A percentile compares a stretch with the other conserved stretches of the same genome.
Evolutionary conservation across 2,888 invertebrate genomes (phyloP).

Genomic region (Eupithecia centaureata): DNA sequence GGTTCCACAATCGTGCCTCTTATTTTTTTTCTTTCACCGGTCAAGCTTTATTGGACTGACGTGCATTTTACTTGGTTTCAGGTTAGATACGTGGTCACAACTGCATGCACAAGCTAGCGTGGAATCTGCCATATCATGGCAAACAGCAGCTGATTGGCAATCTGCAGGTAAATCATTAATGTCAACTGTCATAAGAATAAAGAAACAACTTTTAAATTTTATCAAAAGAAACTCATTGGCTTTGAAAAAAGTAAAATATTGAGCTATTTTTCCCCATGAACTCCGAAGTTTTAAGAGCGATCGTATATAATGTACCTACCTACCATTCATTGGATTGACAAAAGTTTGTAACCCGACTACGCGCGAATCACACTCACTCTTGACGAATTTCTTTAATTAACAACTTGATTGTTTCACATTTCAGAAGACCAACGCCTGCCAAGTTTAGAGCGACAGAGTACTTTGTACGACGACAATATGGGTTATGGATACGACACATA

Average conservation of each 20-base stretch:
- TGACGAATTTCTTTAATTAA: not conserved
- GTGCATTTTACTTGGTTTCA: constrained; percentile 49
- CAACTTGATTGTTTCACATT: constrained; percentile 33
- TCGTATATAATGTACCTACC: no score
- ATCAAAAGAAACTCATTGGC: no score
- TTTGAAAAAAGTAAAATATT: no score
- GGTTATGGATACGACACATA: constrained; percentile 81
- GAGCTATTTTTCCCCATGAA: no score
- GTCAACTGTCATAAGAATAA: not conserved
- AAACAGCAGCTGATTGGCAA: constrained; percentile 79
- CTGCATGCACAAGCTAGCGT: constrained; percentile 77
- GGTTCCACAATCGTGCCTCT: no score
- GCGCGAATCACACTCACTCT: no score
- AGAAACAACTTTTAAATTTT: no score
- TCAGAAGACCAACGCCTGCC: constrained; percentile 85
- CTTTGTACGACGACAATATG: constrained; percentile 89
- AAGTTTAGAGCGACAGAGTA: constrained; percentile 91
- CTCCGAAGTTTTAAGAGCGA: no score
- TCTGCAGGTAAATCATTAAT: constrained; percentile 64
- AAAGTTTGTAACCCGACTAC: no score
- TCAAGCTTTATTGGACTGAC: not conserved
- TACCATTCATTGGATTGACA: no score
- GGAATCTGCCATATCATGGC: constrained; percentile 79
- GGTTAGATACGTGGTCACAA: constrained; percentile 80
- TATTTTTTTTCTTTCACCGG: no score